These are phyloP conservation scores for Mohoua ochrocephala DNA, from an alignment of 2,113 vertebrate species.

Conservation along the genomic window DNA sequence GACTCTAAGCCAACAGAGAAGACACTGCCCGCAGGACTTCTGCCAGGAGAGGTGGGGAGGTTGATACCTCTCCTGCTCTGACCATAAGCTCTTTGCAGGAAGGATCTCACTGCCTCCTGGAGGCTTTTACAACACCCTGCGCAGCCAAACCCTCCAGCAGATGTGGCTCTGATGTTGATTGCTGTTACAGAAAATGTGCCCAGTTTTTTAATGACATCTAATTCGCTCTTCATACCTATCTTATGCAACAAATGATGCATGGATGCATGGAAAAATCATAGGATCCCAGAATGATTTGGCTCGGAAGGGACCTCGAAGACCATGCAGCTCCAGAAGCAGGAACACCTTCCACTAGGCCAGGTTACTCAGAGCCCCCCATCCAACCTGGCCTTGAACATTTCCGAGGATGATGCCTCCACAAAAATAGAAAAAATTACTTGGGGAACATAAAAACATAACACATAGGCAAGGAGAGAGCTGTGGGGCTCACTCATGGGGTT, in stretches of 20 bases:
- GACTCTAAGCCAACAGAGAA: neutral
- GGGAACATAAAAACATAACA: rapidly evolving
- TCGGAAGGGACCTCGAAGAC: neutral
- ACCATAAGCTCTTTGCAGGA: neutral
- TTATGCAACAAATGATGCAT: neutral
- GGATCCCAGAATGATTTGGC: neutral
- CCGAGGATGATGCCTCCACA: neutral
- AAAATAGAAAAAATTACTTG: rapidly evolving
- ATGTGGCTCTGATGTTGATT: neutral
- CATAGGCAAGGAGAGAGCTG: neutral
- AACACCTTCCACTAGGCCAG: neutral
- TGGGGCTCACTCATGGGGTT: neutral
- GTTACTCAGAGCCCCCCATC: neutral
- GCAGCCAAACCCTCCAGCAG: neutral
- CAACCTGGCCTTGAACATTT: neutral
- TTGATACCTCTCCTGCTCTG: neutral
- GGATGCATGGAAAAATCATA: neutral
- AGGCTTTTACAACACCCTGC: neutral
- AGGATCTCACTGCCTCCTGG: neutral
- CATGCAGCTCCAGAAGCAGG: neutral
- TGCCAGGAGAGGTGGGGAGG: neutral
- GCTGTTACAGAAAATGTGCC: neutral
- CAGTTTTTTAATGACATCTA: neutral
- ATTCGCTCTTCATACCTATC: rapidly evolving
- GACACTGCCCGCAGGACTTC: neutral